Evolutionary conservation across 2,888 invertebrate species (phyloP), one percentile per base, ranked within the genome.

Genomic region (Lepidocyrtinus sp.): DNA sequence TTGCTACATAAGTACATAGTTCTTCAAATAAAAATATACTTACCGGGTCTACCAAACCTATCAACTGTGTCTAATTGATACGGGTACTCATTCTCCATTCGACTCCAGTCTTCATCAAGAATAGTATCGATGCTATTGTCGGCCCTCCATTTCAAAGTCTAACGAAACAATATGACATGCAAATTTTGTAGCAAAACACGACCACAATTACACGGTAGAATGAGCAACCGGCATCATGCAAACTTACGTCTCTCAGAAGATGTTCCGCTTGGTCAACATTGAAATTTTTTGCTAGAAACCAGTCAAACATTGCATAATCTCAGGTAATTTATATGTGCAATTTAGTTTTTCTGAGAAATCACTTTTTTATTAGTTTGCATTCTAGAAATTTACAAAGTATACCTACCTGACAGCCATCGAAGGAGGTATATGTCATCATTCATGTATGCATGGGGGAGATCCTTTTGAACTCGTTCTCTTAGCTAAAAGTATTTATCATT

Each of bases 121-220:
- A 78, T 71, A 7, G 3, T n/a, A 26, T 78, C 72, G 7, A 78
- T 72, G 22, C 24, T 22, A 19, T 77, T 64, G 1, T 64, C 59
- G 9, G 22, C 22, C 9, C 76, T 45, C 76, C 76, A 77, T 65
- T 65, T 77, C 15, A 77, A 19, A 25, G 64, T 77, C 76, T 77
- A 46, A 0, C 36, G 19, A 65, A 36, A 2, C 7, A 24, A 63
- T 19, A 17, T 5, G n/a, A n/a, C 36, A 36, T 36, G 36, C 12
- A 12, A 36, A 36, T 7, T 36, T 36, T 5, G n/a, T n/a, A n/a
- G n/a, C n/a, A n/a, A n/a, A n/a, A n/a, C n/a, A n/a, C n/a, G n/a
- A n/a, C n/a, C n/a, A n/a, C n/a, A n/a, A n/a, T n/a, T n/a, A n/a
- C n/a, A n/a, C n/a, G n/a, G n/a, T n/a, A 36, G 36, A 36, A 36